phyloP scores from a whole-genome alignment of 2,797 vertebrate species.

The Chelon labrosus region DNA sequence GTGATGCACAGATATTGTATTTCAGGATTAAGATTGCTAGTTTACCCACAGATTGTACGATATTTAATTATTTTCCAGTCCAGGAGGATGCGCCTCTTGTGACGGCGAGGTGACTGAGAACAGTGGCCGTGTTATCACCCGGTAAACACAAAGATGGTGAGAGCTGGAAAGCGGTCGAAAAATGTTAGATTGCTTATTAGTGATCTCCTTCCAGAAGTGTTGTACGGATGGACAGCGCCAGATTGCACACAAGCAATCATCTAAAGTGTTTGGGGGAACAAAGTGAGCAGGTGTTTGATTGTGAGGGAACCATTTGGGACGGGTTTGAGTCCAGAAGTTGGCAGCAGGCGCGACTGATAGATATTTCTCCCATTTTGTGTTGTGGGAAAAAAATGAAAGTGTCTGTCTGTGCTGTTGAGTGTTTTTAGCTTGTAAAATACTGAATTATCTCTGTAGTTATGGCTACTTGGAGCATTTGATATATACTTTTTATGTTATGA shows the following conservation, averaged over 20 bases:
- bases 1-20: constrained; percentile 3
- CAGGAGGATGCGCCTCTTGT: constrained; percentile 7
- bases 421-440: constrained; percentile 37
- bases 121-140: background rate
- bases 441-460: constrained; percentile 30
- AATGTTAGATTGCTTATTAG: constrained; percentile 60
- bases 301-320: constrained; percentile 59
- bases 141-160: constrained; percentile 18
- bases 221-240: constrained; percentile 42
- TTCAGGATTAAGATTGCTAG: background rate
- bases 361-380: constrained; percentile 43
- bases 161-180: constrained; percentile 32
- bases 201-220: constrained; percentile 57
- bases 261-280: constrained; percentile 58
- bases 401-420: constrained; percentile 26
- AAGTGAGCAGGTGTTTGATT: constrained; percentile 71
- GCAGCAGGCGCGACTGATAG: constrained; percentile 55
- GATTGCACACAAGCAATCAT: constrained; percentile 68
- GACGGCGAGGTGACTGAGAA: constrained; percentile 6
- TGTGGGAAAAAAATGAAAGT: constrained; percentile 3
- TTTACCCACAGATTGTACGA: too few relatives aligned
- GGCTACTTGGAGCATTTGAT: constrained; percentile 10
- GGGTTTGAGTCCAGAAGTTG: constrained; percentile 64
- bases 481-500: constrained; percentile 4
- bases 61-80: background rate